A percentile compares a stretch with the other conserved stretches of the same genome.
phyloP scores from a whole-genome alignment of 92 coral and sea anemone species.

The Muricea muricata region DNA sequence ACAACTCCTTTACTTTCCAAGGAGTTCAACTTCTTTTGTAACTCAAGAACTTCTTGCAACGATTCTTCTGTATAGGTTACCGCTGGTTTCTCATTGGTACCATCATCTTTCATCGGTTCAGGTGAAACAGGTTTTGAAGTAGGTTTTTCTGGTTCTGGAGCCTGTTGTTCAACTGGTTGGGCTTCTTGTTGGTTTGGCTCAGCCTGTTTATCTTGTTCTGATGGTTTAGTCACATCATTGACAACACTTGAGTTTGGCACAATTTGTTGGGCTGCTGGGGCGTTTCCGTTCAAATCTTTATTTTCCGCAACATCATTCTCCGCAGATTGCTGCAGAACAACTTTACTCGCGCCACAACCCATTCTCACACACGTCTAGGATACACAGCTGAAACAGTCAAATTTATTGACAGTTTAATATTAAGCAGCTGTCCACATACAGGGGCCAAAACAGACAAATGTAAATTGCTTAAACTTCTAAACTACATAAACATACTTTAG shows the following conservation, averaged over 20 bases:
- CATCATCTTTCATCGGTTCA: background rate
- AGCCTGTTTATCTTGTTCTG: background rate
- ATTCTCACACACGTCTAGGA: background rate
- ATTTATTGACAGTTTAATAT: too few species aligned
- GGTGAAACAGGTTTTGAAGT: background rate
- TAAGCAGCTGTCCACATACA: background rate
- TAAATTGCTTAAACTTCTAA: background rate
- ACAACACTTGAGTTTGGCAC: background rate
- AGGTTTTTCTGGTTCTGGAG: constrained; percentile 7
- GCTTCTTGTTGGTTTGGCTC: background rate
- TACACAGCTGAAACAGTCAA: too few species aligned
- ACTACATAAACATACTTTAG: background rate
- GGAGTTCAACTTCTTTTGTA: constrained; percentile 71
- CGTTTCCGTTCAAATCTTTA: background rate
- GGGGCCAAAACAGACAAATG: background rate
- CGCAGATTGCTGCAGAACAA: background rate
- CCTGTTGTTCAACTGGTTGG: background rate
- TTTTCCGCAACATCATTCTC: background rate
- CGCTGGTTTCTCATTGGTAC: background rate
- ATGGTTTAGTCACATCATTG: background rate
- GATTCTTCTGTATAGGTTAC: constrained; percentile 69
- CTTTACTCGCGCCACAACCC: constrained; percentile 19
- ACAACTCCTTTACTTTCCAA: constrained; percentile 71
- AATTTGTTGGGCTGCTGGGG: background rate
- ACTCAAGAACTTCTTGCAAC: constrained; percentile 76